phyloP scores from a whole-genome alignment of 1,140 invertebrate genomes.

The Adoxophyes honmai region DNA sequence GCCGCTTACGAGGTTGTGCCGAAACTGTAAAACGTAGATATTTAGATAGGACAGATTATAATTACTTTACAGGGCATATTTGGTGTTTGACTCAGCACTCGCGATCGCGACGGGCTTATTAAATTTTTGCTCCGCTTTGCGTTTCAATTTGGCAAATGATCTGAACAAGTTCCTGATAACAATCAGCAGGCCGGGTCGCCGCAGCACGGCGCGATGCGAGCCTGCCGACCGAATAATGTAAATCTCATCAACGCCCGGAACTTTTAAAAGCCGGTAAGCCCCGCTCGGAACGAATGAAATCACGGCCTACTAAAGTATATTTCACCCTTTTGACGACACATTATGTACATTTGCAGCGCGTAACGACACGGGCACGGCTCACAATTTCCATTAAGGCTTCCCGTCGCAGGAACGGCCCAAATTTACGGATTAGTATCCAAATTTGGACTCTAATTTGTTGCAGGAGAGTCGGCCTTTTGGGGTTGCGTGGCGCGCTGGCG shows the following conservation, averaged over 20 bases:
- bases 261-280: constrained; percentile 59
- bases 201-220: background rate
- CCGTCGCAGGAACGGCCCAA: constrained; percentile 44
- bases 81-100: no score
- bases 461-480: background rate
- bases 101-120: no score
- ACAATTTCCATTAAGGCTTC: constrained; percentile 69
- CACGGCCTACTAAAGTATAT: constrained; percentile 68
- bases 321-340: constrained; percentile 75
- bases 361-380: constrained; percentile 70
- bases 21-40: no score
- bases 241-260: constrained; percentile 36
- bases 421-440: constrained; percentile 27
- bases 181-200: background rate
- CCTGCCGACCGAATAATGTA: constrained; percentile 27
- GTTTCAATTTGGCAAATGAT: constrained; percentile 6
- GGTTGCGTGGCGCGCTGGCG: constrained; percentile 21
- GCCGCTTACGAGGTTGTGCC: no score
- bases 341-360: constrained; percentile 72
- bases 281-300: constrained; percentile 55
- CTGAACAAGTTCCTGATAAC: constrained; percentile 2
- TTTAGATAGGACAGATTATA: no score
- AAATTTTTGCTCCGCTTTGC: no score
- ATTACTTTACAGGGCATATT: no score
- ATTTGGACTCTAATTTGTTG: constrained; percentile 34